Conservation (phyloP, 2,113 vertebrate species). For the Gyps fulvus region DNA sequence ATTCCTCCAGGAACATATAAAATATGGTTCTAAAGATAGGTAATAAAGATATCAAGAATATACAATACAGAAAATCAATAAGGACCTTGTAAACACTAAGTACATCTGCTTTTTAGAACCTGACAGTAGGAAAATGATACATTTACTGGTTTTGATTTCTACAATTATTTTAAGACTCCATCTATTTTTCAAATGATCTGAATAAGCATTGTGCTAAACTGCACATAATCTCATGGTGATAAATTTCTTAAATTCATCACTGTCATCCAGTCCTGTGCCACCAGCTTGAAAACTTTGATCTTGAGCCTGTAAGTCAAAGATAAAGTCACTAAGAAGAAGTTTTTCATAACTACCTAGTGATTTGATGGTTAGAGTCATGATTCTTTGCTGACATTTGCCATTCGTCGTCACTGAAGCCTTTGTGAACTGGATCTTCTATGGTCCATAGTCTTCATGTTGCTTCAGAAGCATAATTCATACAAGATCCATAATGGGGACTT, state of each 20-base stretch:
- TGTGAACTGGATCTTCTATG: background rate
- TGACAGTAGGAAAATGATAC: background rate
- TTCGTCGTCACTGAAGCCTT: background rate
- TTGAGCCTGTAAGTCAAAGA: background rate
- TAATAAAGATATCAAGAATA: background rate
- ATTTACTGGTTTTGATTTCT: background rate
- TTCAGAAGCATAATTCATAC: background rate
- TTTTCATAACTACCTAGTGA: background rate
- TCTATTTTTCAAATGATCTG: background rate
- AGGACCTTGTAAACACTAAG: background rate
- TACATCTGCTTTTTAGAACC: background rate
- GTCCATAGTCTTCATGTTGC: background rate
- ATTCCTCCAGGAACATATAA: background rate
- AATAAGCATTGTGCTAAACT: background rate
- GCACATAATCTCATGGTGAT: background rate
- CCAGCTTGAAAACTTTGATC: background rate
- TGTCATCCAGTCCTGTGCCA: background rate
- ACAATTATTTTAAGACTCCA: background rate
- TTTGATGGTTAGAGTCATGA: background rate
- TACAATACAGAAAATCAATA: background rate
- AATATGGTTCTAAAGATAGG: background rate
- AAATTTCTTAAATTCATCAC: background rate
- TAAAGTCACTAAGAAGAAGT: background rate
- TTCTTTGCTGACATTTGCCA: background rate
- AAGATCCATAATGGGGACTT: background rate